Evolutionary conservation across 2,888 invertebrate species (phyloP).

Genomic region (Epistrophe grossulariae): DNA sequence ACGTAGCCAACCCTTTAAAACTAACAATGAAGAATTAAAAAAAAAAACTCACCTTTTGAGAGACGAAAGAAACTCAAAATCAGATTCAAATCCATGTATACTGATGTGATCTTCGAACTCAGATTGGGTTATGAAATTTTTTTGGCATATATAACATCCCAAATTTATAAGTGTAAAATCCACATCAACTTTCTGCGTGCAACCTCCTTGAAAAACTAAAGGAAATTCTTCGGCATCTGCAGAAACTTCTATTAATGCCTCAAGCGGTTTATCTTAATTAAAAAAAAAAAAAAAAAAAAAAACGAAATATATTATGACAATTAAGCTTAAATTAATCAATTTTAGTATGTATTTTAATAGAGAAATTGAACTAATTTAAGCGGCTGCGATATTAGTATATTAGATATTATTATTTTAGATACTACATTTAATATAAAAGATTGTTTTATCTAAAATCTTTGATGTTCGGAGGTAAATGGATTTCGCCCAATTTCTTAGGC

Average conservation of each 20-base stretch:
- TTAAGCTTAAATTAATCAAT: too few species aligned
- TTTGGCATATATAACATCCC: slow-evolving; percentile 81
- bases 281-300: neutral
- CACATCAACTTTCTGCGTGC: slow-evolving; percentile 50
- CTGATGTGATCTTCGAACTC: slow-evolving; percentile 80
- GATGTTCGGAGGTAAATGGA: too few species aligned
- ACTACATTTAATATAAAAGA: too few species aligned
- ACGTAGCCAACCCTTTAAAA: too few species aligned
- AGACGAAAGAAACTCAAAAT: slow-evolving; percentile 78
- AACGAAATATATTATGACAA: neutral
- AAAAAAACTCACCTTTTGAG: slow-evolving; percentile 28
- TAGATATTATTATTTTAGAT: too few species aligned
- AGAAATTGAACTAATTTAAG: too few species aligned
- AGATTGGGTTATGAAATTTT: slow-evolving; percentile 79
- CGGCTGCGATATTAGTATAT: too few species aligned
- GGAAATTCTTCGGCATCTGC: slow-evolving; percentile 70
- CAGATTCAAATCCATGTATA: slow-evolving; percentile 81
- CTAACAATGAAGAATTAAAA: too few species aligned
- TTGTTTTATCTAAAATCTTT: too few species aligned
- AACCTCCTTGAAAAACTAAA: slow-evolving; percentile 78
- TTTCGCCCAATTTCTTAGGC: too few species aligned
- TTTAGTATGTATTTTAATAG: too few species aligned
- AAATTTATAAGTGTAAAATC: slow-evolving; percentile 78
- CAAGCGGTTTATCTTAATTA: slow-evolving; percentile 10
- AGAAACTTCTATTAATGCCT: slow-evolving; percentile 75